Conservation (phyloP, 2,113 vertebrate species). For the Lontra canadensis region DNA sequence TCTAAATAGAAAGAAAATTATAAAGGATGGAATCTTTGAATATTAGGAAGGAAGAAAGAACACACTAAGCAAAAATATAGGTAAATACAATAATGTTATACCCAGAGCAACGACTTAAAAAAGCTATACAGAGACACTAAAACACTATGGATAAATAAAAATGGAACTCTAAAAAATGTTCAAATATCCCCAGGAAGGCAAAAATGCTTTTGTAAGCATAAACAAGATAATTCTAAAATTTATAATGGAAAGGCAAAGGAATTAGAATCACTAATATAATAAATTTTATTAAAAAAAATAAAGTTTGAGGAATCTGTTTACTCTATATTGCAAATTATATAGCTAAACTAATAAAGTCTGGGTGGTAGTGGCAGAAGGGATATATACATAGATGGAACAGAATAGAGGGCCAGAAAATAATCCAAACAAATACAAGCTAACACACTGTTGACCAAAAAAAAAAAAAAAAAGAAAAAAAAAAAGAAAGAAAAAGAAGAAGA, state of each 20-base stretch:
- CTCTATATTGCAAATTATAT: neutral
- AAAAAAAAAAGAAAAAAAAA: too few relatives aligned
- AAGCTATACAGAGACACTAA: neutral
- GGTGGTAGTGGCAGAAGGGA: neutral
- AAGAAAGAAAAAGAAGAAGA: neutral
- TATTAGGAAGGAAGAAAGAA: neutral
- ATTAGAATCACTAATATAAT: neutral
- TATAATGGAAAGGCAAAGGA: neutral
- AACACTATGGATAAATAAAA: neutral
- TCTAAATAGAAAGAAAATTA: slow-evolving; percentile 3
- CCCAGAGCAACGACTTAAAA: neutral
- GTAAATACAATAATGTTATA: neutral
- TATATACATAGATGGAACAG: neutral
- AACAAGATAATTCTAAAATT: neutral
- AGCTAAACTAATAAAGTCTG: neutral
- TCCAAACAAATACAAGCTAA: neutral
- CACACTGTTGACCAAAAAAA: neutral
- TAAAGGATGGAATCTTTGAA: neutral
- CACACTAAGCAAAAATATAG: neutral
- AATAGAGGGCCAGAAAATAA: neutral
- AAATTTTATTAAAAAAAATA: neutral
- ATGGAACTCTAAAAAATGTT: neutral
- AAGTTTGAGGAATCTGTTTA: neutral
- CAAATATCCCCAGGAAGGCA: neutral
- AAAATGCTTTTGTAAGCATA: neutral